Base-by-base conservation (phyloP, 1,140 invertebrate species). In the Rhopalosiphum padi region DNA sequence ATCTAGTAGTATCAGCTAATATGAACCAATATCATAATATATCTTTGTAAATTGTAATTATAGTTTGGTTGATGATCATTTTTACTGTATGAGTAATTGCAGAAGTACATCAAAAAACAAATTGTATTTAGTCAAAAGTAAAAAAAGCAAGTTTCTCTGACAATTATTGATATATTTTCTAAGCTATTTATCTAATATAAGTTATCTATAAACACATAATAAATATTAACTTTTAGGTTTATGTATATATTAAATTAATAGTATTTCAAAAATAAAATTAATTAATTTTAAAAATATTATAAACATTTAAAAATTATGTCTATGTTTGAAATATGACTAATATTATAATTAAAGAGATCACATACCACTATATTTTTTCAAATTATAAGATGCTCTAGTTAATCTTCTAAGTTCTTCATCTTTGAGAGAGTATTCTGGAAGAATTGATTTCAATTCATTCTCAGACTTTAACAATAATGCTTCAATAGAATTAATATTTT, bases 401-500 rank as follows among this genome's bases (percentile, higher is more conserved):
- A 99, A 95, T 93, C 98, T 96, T 92, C 97, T 96, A 43, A 97
- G 96, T 95, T 99, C 98, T 95, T 98, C 98, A 90, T 97, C 96
- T 86, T 97, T 96, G 87, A 97, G 96, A 92, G 96, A 96, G 94
- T 96, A 96, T 91, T 97, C 96, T 91, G 96, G 96, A 94, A 99
- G 95, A 94, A 98, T 96, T 48, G 96, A 96, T 93, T 96, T 96
- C 83, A 99, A 95, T 95, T 99, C 98, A 95, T 97, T 96, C 94
- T 99, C 98, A 68, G 97, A 97, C 94, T 98, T 97, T 94, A 98
- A 97, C 95, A 98, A 96, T 25, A 98, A 95, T 90, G 96, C 96
- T 95, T 99, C 98, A 87, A 99, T 95, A 7, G 97, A 97, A 82
- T 96, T 95, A 8, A 97, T 96, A 94, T 96, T 96, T 46, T 95